Percentiles rank a stretch among this genome's conserved stretches.
phyloP scores from a whole-genome alignment of 2,797 vertebrate genomes.

The Periparus ater region DNA sequence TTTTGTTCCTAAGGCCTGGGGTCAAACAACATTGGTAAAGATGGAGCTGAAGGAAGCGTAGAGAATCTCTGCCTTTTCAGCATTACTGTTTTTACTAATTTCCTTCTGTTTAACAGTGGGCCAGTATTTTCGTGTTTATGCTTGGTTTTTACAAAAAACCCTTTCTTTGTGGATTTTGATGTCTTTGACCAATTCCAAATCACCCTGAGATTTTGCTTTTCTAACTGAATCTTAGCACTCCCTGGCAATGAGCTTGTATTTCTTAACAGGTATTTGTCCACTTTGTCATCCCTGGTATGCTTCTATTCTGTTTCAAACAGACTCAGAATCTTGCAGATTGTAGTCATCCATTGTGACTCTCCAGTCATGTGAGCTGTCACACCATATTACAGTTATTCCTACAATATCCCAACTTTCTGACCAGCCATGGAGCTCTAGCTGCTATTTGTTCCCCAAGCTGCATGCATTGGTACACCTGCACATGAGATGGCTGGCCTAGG shows the following conservation, averaged over 20 bases:
- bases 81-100: not conserved
- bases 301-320: not conserved
- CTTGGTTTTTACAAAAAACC: not conserved
- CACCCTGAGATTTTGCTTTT: not conserved
- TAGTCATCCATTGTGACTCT: not conserved
- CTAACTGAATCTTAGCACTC: not conserved
- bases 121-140: not conserved
- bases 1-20: not conserved
- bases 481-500: not conserved
- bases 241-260: not conserved
- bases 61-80: not conserved
- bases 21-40: not conserved
- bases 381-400: not conserved
- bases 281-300: not conserved
- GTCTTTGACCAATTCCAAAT: not conserved
- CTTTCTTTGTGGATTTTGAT: not conserved
- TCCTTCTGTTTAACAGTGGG: not conserved
- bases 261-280: not conserved
- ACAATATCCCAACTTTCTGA: not conserved
- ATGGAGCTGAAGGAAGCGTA: fast-evolving
- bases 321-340: not conserved
- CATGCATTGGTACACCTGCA: too few relatives aligned
- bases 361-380: not conserved
- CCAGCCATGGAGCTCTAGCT: not conserved
- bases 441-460: not conserved